phyloP scores from a whole-genome alignment of 2,113 vertebrate species.

The Nothocercus nigrocapillus region DNA sequence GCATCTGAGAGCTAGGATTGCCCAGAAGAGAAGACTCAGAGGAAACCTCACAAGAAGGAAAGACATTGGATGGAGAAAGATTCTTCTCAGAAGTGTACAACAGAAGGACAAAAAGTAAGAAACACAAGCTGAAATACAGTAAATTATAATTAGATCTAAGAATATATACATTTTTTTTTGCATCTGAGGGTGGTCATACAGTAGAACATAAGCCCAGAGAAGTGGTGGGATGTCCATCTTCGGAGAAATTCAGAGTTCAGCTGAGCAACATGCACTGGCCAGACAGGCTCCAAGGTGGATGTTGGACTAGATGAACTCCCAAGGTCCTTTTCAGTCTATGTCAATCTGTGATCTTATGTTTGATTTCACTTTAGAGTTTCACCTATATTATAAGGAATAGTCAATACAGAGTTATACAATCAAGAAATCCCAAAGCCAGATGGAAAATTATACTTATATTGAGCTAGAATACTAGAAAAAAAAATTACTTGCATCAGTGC shows the following conservation, averaged over 20 bases:
- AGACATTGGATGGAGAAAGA: neutral
- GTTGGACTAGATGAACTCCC: fast-evolving
- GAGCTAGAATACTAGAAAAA: neutral
- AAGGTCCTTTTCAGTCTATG: neutral
- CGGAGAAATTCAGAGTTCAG: neutral
- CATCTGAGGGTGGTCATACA: neutral
- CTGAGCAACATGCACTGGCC: neutral
- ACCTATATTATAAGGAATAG: neutral
- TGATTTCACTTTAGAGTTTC: neutral
- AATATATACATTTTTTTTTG: neutral
- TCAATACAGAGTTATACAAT: neutral
- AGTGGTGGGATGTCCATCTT: fast-evolving
- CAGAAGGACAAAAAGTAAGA: neutral
- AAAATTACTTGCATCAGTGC: neutral
- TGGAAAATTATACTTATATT: neutral
- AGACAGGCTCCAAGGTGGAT: neutral
- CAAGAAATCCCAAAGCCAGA: neutral
- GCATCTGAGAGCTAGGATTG: fast-evolving
- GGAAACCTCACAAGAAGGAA: neutral
- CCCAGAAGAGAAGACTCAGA: neutral
- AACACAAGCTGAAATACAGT: fast-evolving
- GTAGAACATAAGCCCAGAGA: neutral
- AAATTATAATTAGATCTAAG: neutral
- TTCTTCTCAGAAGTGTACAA: neutral
- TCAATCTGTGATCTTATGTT: neutral